A percentile compares a stretch with the other conserved stretches of the same genome.
phyloP scores from a whole-genome alignment of 2,888 invertebrate species.

The Drosophila kambysellisi region DNA sequence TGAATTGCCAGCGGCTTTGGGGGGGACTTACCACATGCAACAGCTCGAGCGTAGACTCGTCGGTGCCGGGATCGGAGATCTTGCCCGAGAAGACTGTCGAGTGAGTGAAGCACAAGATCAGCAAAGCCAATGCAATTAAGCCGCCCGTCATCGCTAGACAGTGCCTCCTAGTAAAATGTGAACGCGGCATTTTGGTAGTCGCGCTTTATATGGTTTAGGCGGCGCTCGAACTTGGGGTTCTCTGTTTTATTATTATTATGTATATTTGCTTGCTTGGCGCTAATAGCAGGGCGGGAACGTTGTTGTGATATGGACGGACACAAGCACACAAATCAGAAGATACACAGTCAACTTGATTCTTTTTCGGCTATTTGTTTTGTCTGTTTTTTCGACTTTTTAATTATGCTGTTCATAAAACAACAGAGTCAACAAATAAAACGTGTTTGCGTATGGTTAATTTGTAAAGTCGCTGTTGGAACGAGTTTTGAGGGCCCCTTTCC shows the following conservation, averaged over 20 bases:
- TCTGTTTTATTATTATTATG: constrained; percentile 24
- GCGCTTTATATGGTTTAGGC: constrained; percentile 66
- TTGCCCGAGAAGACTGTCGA: constrained; percentile 70
- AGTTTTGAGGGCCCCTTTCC: constrained; percentile 40
- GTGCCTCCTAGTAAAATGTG: constrained; percentile 82
- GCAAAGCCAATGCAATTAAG: constrained; percentile 73
- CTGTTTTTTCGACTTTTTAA: constrained; percentile 41
- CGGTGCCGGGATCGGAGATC: constrained; percentile 62
- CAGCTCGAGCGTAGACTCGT: constrained; percentile 81
- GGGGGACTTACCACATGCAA: constrained; percentile 83
- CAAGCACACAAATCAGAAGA: constrained; percentile 33
- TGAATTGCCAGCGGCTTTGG: constrained; percentile 3
- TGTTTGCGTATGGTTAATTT: constrained; percentile 34
- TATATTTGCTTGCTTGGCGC: constrained; percentile 26
- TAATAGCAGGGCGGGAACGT: constrained; percentile 33
- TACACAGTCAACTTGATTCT: constrained; percentile 39
- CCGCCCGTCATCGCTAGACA: constrained; percentile 83
- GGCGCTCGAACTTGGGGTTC: constrained; percentile 22
- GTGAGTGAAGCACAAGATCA: constrained; percentile 79
- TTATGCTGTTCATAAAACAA: constrained; percentile 56
- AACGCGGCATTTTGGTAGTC: constrained; percentile 80
- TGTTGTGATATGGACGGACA: constrained; percentile 18
- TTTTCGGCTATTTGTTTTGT: constrained; percentile 18
- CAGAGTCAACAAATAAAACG: constrained; percentile 27
- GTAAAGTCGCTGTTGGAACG: constrained; percentile 28